Percentiles rank a stretch among this genome's conserved stretches.
phyloP scores from a whole-genome alignment of 1,140 invertebrate species.

The Penaeus vannamei region DNA sequence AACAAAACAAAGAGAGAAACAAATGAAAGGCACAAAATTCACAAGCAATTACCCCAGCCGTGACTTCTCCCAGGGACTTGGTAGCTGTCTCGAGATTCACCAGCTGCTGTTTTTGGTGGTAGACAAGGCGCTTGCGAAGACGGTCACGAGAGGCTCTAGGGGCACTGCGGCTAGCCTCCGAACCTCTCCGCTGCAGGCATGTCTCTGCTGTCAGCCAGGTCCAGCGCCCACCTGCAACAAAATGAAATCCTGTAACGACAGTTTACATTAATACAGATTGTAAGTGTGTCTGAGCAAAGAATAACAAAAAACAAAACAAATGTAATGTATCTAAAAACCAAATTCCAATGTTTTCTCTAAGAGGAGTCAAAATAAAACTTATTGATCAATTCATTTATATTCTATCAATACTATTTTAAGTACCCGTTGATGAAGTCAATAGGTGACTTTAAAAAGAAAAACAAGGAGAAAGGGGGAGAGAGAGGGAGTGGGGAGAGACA shows the following conservation, averaged over 20 bases:
- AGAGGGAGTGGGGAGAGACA: background rate
- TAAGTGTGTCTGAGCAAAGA: background rate
- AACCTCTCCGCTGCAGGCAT: constrained; percentile 63
- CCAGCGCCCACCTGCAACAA: constrained; percentile 62
- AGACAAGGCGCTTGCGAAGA: constrained; percentile 81
- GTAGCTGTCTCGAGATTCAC: constrained; percentile 80
- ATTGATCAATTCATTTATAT: background rate
- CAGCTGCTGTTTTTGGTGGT: constrained; percentile 79
- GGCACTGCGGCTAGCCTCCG: constrained; percentile 48
- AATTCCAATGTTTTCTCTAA: too few relatives aligned
- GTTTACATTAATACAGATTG: background rate
- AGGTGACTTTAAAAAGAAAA: background rate
- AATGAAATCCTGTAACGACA: background rate
- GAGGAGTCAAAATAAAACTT: background rate
- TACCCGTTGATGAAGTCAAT: too few relatives aligned
- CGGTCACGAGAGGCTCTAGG: constrained; percentile 75
- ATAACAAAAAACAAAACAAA: too few relatives aligned
- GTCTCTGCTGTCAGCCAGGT: constrained; percentile 68
- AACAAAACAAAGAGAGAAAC: background rate
- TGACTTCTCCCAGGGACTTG: constrained; percentile 75
- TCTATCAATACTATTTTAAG: background rate
- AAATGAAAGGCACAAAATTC: too few relatives aligned
- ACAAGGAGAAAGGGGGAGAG: too few relatives aligned
- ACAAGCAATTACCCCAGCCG: constrained; percentile 33
- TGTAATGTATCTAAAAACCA: too few relatives aligned